Evolutionary conservation across 2,888 invertebrate species (phyloP), one percentile per base, ranked within the genome.

Genomic region (Ochlodes sylvanus): DNA sequence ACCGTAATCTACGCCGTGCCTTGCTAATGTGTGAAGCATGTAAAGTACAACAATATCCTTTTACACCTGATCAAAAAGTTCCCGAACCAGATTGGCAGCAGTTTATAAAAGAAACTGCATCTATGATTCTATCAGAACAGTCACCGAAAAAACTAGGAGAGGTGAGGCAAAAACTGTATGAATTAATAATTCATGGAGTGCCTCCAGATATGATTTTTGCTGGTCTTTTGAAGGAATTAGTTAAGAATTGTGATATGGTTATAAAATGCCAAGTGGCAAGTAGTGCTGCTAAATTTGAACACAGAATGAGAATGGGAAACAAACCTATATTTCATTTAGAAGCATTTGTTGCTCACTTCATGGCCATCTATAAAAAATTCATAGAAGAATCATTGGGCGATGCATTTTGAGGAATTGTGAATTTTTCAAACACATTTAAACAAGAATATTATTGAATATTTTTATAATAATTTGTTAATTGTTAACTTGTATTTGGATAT

Each of bases 251-350:
- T 92, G 99, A 99, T 90, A 96, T 97, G 85, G 95, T 96, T 56
- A 94, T 99, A 80, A 98, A 98, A 89, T 95, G 96, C 9, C 96
- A 98, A 88, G 95, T 99, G 5, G 96, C 98, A 0, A 95, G 96
- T 72, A 94, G 96, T 79, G 99, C 99, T 10, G 98, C 99, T 0
- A 94, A 95, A 70, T 98, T 97, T 89, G 99, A 99, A 85, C 98
- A 99, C 84, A 95, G 98, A 75, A 96, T 99, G 95, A 96, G 97
- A 78, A 95, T 96, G 66, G 99, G 99, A 17, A 97, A 97, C 77
- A 99, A 99, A 89, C 95, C 97, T 21, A 99, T 99, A 78, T 99
- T 98, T 81, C 99, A 99, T 86, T 93, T 99, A 63, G 99, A 99
- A 89, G 99, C 99, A 2, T 99, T 99, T 93, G 96, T 99, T 58